Percentiles rank a stretch among this genome's conserved stretches.
Conservation (phyloP, 2,113 vertebrate genomes). For the Tachysurus vachellii region DNA sequence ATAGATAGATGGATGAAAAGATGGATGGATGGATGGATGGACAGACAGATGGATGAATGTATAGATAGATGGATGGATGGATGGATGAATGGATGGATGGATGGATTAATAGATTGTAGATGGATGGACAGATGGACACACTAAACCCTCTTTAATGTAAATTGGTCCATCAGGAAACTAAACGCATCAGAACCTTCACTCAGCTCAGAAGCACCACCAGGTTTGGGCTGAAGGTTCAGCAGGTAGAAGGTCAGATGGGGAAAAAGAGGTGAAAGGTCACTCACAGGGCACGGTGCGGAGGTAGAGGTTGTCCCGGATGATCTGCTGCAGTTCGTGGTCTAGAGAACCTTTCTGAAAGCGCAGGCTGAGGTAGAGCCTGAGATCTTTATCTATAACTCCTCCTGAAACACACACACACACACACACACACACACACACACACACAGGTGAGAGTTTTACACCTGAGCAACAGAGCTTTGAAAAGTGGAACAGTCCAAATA, state of each 20-base stretch:
- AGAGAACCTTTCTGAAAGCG: slow-evolving; percentile 98
- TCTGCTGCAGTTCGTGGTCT: slow-evolving; percentile 98
- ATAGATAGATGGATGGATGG: background rate
- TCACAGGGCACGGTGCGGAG: slow-evolving; percentile 98
- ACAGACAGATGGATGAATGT: background rate
- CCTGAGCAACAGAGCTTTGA: background rate
- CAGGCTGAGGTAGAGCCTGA: slow-evolving; percentile 98
- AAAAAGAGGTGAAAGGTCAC: slow-evolving; percentile 49
- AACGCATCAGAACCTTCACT: too few species aligned
- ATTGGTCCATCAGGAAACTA: background rate
- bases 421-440: slow-evolving; percentile 6
- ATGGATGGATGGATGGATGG: background rate
- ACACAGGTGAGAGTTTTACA: background rate
- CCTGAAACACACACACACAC: slow-evolving; percentile 73
- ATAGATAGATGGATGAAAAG: too few species aligned
- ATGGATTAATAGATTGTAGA: background rate
- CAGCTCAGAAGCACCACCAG: background rate
- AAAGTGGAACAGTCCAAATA: background rate
- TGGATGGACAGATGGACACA: too few species aligned
- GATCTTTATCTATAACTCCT: slow-evolving; percentile 96
- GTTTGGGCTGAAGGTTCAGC: background rate
- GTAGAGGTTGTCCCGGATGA: slow-evolving; percentile 99
- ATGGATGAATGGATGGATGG: background rate
- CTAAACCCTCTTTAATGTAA: background rate
- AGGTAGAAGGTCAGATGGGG: background rate